Conservation (phyloP, 2,888 invertebrate genomes). For the Troides aeacus region DNA sequence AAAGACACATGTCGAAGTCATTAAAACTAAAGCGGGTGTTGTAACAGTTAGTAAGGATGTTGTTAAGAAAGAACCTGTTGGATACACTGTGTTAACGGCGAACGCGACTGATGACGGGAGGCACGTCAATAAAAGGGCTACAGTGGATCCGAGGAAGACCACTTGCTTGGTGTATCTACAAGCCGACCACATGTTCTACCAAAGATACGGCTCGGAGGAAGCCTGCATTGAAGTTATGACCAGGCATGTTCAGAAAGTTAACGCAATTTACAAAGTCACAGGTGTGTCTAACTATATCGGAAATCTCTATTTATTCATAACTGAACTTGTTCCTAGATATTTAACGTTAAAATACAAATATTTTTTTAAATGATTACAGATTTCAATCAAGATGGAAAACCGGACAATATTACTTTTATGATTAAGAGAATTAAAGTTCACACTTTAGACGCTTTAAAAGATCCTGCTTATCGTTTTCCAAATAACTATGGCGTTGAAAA, state of each 20-base stretch:
- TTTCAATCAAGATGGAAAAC: conserved; percentile 94
- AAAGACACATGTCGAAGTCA: conserved; percentile 84
- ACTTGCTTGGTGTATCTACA: conserved; percentile 97
- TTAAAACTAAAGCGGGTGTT: conserved; percentile 83
- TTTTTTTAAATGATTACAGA: conserved; percentile 76
- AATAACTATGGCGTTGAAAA: conserved; percentile 99
- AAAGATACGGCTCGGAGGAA: conserved; percentile 95
- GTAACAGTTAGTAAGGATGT: conserved; percentile 83
- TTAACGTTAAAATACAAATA: not conserved
- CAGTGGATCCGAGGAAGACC: conserved; percentile 91
- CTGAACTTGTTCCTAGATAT: too few species aligned
- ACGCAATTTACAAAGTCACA: conserved; percentile 91
- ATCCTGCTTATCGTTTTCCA: conserved; percentile 92
- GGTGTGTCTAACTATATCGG: conserved; percentile 72
- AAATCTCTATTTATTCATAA: not conserved
- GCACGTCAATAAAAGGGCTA: conserved; percentile 84
- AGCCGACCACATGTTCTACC: conserved; percentile 97
- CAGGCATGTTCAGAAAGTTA: conserved; percentile 95
- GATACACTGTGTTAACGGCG: conserved; percentile 68
- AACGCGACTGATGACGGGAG: conserved; percentile 78
- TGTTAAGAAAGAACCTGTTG: conserved; percentile 80
- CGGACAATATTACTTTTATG: conserved; percentile 97
- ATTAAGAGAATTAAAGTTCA: conserved; percentile 97
- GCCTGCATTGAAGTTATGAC: conserved; percentile 98
- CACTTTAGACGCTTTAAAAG: conserved; percentile 90